Evolutionary conservation across 1,140 invertebrate genomes (phyloP).

Genomic region (Lucilia cuprina): DNA sequence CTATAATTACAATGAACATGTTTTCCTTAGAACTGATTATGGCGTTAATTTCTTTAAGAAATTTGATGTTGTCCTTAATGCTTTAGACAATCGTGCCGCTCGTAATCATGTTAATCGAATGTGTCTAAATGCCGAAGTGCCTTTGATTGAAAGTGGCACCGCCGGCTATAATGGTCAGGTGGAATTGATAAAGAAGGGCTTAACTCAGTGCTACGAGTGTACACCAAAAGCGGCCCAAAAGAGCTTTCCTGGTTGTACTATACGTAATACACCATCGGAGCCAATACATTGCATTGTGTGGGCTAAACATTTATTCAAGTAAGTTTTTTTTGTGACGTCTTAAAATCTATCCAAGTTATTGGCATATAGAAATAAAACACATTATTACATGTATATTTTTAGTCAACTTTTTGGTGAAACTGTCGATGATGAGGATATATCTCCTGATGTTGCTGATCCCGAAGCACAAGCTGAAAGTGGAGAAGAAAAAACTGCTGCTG

Average conservation of each 20-base stretch:
- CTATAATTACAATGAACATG: slow-evolving; percentile 17
- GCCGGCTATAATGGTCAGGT: slow-evolving; percentile 94
- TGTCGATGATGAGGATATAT: slow-evolving; percentile 96
- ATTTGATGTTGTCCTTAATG: slow-evolving; percentile 95
- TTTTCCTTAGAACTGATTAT: slow-evolving; percentile 81
- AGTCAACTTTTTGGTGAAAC: slow-evolving; percentile 97
- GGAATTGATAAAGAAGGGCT: slow-evolving; percentile 84
- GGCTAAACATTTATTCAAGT: slow-evolving; percentile 99
- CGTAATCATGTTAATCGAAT: slow-evolving; percentile 99
- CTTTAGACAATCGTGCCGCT: slow-evolving; percentile 95
- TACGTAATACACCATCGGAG: slow-evolving; percentile 98
- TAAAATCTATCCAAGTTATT: too few species aligned
- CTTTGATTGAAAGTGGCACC: slow-evolving; percentile 95
- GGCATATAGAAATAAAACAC: too few species aligned
- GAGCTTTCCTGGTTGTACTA: slow-evolving; percentile 97
- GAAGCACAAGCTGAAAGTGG: slow-evolving; percentile 69
- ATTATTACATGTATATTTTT: too few species aligned
- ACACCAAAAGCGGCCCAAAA: slow-evolving; percentile 90
- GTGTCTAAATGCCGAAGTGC: slow-evolving; percentile 93
- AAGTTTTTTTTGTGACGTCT: slow-evolving; percentile 59
- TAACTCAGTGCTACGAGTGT: slow-evolving; percentile 98
- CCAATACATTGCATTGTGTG: slow-evolving; percentile 99
- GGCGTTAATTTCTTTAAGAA: slow-evolving; percentile 90
- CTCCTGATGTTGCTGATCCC: slow-evolving; percentile 94
- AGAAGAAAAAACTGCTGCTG: slow-evolving; percentile 81